Evolutionary conservation across 2,888 invertebrate genomes (phyloP).

Genomic region (Chorisops tibialis): DNA sequence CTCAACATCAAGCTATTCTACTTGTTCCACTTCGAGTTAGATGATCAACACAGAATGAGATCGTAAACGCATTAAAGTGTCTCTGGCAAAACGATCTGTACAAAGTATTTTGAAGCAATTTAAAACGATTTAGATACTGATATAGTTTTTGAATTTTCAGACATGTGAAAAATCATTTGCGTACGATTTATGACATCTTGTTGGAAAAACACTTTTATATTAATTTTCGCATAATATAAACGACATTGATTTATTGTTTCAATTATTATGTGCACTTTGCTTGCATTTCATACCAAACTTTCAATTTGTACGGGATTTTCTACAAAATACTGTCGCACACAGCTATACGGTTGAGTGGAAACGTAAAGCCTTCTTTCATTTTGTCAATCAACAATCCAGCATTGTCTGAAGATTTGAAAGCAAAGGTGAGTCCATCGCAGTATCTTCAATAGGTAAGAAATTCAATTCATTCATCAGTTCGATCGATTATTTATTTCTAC

Average conservation of each 20-base stretch:
- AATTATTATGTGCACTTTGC: conserved; percentile 83
- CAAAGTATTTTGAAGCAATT: conserved; percentile 56
- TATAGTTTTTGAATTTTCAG: conserved; percentile 44
- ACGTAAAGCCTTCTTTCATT: conserved; percentile 89
- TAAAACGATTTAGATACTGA: background rate
- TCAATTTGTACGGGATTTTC: conserved; percentile 81
- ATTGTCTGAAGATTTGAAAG: conserved; percentile 84
- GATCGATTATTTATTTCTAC: background rate
- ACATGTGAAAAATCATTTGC: conserved; percentile 73
- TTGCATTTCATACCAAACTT: conserved; percentile 91
- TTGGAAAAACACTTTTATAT: conserved; percentile 86
- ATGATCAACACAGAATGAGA: conserved; percentile 75
- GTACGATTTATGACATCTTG: conserved; percentile 83
- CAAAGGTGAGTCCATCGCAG: conserved; percentile 58
- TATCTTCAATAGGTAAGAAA: conserved; percentile 1
- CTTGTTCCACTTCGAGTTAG: conserved; percentile 79
- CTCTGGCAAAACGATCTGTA: conserved; percentile 88
- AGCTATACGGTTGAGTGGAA: conserved; percentile 95
- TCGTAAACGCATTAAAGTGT: conserved; percentile 73
- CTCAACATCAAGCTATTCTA: conserved; percentile 82
- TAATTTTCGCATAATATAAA: conserved; percentile 89
- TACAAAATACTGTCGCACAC: conserved; percentile 85
- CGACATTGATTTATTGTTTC: conserved; percentile 88
- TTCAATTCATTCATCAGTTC: background rate
- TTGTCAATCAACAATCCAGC: conserved; percentile 80